Conservation (phyloP, 2,888 invertebrate species). For the Malthinus flaveolus region DNA sequence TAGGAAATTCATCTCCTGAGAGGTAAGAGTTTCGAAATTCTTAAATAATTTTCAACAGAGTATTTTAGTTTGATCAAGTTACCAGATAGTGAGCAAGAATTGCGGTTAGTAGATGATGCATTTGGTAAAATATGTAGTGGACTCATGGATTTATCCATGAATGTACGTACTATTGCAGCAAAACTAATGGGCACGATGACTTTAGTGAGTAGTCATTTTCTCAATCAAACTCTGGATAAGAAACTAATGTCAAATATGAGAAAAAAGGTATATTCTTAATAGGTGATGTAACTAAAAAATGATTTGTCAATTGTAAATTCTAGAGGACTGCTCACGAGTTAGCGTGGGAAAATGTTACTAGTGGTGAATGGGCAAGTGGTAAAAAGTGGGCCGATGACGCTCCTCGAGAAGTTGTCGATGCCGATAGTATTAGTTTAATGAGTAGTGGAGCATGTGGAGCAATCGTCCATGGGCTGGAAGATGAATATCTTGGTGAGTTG, state of each 20-base stretch:
- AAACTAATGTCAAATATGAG: constrained; percentile 96
- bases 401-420: constrained; percentile 74
- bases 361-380: constrained; percentile 91
- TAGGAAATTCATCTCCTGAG: constrained; percentile 87
- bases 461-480: constrained; percentile 96
- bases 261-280: constrained; percentile 57
- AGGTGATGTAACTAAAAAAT: constrained; percentile 4
- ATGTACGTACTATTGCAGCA: constrained; percentile 84
- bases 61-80: constrained; percentile 65
- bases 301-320: constrained; percentile 13
- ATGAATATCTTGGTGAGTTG: constrained; percentile 80
- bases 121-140: constrained; percentile 94
- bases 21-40: constrained; percentile 59
- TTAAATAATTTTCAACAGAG: not conserved
- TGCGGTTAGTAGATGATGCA: constrained; percentile 92
- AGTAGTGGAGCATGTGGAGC: constrained; percentile 96
- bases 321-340: constrained; percentile 86
- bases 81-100: constrained; percentile 77
- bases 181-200: constrained; percentile 84
- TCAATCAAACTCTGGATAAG: constrained; percentile 96
- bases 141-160: constrained; percentile 89
- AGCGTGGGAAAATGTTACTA: constrained; percentile 78
- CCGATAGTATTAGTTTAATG: constrained; percentile 77
- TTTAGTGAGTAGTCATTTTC: constrained; percentile 83
- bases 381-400: constrained; percentile 87